Evolutionary conservation across 1,140 invertebrate genomes (phyloP).

Genomic region (Diploscapter pachys): DNA sequence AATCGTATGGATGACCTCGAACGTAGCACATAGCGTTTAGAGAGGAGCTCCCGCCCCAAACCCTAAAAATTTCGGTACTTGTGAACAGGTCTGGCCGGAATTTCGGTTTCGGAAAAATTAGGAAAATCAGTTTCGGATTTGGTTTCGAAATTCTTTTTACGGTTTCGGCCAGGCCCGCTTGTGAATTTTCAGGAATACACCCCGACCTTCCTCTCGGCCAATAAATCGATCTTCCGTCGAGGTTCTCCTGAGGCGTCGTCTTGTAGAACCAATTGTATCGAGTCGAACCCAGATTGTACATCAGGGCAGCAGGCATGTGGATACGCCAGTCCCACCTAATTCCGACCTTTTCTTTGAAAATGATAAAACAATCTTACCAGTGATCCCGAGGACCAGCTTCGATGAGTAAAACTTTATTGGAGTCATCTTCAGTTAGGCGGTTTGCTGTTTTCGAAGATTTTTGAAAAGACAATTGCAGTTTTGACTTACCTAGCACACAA

Average conservation of each 20-base stretch:
- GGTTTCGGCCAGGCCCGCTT: too few species aligned
- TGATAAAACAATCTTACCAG: slow-evolving; percentile 24
- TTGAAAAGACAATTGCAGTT: not conserved
- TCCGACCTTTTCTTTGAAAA: too few species aligned
- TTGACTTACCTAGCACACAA: slow-evolving; percentile 72
- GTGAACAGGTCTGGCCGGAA: not conserved
- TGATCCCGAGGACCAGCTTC: slow-evolving; percentile 64
- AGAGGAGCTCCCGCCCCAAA: slow-evolving; percentile 79
- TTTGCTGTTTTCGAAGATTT: slow-evolving; percentile 66
- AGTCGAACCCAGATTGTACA: slow-evolving; percentile 62
- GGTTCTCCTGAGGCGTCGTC: slow-evolving; percentile 61
- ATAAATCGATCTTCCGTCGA: slow-evolving; percentile 63
- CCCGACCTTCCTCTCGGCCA: slow-evolving; percentile 58
- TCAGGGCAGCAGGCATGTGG: slow-evolving; percentile 65
- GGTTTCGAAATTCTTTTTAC: too few species aligned
- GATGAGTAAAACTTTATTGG: slow-evolving; percentile 61
- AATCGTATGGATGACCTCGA: slow-evolving; percentile 85
- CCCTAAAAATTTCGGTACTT: slow-evolving; percentile 33
- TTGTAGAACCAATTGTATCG: slow-evolving; percentile 59
- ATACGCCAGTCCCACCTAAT: slow-evolving; percentile 62
- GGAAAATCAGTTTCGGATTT: too few species aligned
- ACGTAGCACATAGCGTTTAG: slow-evolving; percentile 97
- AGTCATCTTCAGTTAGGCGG: slow-evolving; percentile 73
- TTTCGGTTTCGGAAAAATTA: too few species aligned
- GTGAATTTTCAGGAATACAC: not conserved